Conservation (phyloP, 2,888 invertebrate genomes). For the Hyposoter dolosus region DNA sequence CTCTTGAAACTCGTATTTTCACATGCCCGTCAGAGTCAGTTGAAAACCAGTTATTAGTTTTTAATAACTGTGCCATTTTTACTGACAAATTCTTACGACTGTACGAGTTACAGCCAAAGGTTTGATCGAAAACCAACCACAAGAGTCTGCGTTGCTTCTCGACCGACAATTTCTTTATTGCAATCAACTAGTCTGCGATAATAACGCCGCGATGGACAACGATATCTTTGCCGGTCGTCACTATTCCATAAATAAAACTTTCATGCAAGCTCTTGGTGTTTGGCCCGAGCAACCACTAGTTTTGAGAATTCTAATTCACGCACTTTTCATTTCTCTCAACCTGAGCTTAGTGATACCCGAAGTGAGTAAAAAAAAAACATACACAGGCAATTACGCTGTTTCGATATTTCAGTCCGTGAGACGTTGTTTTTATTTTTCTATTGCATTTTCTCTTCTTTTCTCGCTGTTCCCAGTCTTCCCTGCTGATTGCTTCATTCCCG, state of each 20-base stretch:
- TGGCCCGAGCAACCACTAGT: constrained; percentile 52
- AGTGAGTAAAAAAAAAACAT: not conserved
- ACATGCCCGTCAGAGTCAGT: not conserved
- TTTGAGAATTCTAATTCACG: not conserved
- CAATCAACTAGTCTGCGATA: not conserved
- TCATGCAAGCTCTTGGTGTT: constrained; percentile 9
- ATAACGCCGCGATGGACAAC: not conserved
- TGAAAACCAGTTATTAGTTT: not conserved
- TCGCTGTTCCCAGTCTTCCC: not conserved
- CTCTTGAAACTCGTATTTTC: no score
- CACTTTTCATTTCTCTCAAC: not conserved
- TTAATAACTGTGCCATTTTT: not conserved
- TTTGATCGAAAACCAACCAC: not conserved
- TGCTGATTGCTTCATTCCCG: not conserved
- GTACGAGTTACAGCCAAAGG: not conserved
- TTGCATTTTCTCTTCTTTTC: not conserved
- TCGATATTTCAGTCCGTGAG: not conserved
- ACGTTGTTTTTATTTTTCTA: not conserved
- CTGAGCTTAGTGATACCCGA: constrained; percentile 14
- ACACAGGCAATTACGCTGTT: not conserved
- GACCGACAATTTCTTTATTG: not conserved
- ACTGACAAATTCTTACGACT: not conserved
- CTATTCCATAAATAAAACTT: not conserved
- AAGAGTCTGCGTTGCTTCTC: not conserved
- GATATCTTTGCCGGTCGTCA: not conserved